Evolutionary conservation across 2,888 invertebrate genomes (phyloP), one percentile per base, ranked within the genome.

Genomic region (Drosophila neonasuta): DNA sequence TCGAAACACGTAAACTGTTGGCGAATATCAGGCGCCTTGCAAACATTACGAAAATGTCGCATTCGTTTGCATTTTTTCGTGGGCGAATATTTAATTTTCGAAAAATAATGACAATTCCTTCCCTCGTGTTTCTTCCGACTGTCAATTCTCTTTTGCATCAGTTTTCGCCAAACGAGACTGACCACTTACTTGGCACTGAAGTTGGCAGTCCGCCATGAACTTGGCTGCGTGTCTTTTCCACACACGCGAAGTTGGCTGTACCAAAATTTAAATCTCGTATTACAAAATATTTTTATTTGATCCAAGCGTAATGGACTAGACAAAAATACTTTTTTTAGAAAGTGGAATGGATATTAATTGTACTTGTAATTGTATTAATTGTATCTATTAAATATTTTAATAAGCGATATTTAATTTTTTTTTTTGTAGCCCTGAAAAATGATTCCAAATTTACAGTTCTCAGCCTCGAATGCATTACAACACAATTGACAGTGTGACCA

Each of bases 111-210:
- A 80, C 74, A 68, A 86, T 86, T 83, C 72, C 68, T 85, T 80
- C 84, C 81, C 81, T 81, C 81, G 81, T 81, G 81, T 81, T 81
- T 86, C 81, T 84, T 86, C 71, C 84, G 82, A 81, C 86, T 79
- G 74, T 63, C 66, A 60, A 70, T 85, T 80, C 72, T 56, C 74
- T 85, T 84, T 80, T 54, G 58, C 69, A 66, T 62, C 57, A 59
- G 36, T 65, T 59, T 76, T 76, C 76, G 76, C 51, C 52, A 45
- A 67, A 67, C 49, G 61, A 58, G 36, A 52, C 63, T 76, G 61
- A 17, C 75, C 73, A 74, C 73, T 63, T 39, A 11, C 6, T 5
- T 3, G n/a, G 5, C 6, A 36, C 6, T 9, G 15, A 10, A 66
- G 59, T 51, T 44, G 64, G 32, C 49, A 62, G 72, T 7, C 3